Conservation (phyloP, 2,797 vertebrate genomes). For the Pseudomugil gertrudae region DNA sequence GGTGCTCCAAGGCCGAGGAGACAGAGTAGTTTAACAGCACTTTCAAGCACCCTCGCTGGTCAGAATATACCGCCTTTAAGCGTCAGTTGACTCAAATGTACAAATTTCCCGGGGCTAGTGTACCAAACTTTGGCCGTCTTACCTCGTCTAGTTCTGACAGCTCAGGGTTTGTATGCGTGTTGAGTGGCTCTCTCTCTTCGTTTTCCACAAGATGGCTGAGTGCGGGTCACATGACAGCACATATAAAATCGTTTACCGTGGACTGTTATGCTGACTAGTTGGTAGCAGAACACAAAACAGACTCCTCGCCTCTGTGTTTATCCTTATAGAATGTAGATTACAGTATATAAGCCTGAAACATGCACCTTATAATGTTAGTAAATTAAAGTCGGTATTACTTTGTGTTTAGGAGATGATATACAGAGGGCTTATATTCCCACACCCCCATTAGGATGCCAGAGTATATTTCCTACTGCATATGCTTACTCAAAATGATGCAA, state of each 20-base stretch:
- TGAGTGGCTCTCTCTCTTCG: constrained; percentile 79
- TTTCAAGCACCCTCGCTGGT: constrained; percentile 27
- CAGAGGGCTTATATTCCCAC: no score
- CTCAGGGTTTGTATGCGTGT: constrained; percentile 84
- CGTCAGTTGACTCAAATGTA: constrained; percentile 34
- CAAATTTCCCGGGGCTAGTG: constrained; percentile 39
- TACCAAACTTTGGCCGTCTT: constrained; percentile 80
- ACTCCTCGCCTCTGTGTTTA: not conserved
- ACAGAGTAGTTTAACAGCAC: constrained; percentile 69
- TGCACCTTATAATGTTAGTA: not conserved
- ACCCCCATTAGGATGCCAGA: not conserved
- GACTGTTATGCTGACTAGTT: constrained; percentile 66
- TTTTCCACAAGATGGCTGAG: constrained; percentile 88
- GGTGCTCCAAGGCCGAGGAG: constrained; percentile 75
- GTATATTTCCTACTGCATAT: not conserved
- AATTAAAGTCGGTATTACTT: not conserved
- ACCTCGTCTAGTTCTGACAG: constrained; percentile 87
- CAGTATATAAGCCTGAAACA: no score
- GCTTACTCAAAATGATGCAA: not conserved
- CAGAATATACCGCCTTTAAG: constrained; percentile 29
- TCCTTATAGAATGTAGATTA: not conserved
- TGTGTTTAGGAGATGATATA: not conserved
- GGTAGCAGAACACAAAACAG: constrained; percentile 7
- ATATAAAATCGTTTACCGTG: constrained; percentile 70
- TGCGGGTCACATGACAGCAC: constrained; percentile 80